These are phyloP conservation scores for Spodoptera exigua DNA, from an alignment of 2,888 invertebrate genomes.

Conservation along the genomic window DNA sequence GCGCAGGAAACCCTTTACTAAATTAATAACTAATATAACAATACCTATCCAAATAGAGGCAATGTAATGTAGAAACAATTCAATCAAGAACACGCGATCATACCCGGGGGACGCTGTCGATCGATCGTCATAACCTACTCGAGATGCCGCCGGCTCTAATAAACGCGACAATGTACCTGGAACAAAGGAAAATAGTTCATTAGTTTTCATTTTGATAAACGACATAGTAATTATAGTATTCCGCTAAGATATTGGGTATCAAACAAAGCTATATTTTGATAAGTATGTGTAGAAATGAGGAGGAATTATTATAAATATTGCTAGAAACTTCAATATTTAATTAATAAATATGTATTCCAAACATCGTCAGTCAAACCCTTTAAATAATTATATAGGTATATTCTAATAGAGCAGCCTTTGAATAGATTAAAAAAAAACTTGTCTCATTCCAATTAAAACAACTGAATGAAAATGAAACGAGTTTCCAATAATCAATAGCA, in stretches of 20 bases:
- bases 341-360: no score
- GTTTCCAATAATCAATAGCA: constrained; percentile 7
- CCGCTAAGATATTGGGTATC: neutral
- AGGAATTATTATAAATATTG: no score
- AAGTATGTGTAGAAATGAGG: no score
- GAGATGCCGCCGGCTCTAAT: constrained; percentile 24
- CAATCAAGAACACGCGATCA: constrained; percentile 41
- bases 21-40: constrained; percentile 27
- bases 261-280: no score
- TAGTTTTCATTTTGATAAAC: constrained; percentile 19
- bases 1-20: neutral
- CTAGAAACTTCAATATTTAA: no score
- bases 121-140: constrained; percentile 30
- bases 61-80: constrained; percentile 36
- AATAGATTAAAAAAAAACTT: no score
- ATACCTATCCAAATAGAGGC: constrained; percentile 19
- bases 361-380: no score
- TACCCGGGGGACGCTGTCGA: constrained; percentile 39
- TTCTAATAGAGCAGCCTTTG: no score
- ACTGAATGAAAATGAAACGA: neutral
- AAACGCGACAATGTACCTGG: constrained; percentile 54
- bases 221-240: no score
- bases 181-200: constrained; percentile 49
- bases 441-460: no score
- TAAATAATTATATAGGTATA: no score